These are phyloP conservation scores for Byasa hedistus DNA, from an alignment of 2,888 invertebrate genomes.

Conservation along the genomic window DNA sequence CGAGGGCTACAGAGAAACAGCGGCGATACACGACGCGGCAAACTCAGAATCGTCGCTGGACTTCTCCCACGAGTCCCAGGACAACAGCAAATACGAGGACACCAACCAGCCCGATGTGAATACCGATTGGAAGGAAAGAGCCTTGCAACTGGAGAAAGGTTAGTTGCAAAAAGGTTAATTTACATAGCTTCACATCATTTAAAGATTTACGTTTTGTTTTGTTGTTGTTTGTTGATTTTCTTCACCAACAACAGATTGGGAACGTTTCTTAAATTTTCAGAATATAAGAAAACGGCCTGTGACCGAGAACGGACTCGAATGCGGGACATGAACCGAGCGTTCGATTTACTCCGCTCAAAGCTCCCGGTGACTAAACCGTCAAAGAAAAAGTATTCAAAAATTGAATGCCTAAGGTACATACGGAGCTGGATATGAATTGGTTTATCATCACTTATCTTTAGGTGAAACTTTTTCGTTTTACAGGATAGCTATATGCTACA, in stretches of 20 bases:
- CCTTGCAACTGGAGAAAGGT: constrained; percentile 82
- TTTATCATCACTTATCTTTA: constrained; percentile 25
- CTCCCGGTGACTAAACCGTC: constrained; percentile 88
- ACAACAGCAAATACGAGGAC: constrained; percentile 53
- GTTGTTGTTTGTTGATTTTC: too few species aligned
- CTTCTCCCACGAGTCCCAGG: constrained; percentile 66
- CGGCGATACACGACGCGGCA: constrained; percentile 50
- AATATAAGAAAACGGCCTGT: constrained; percentile 91
- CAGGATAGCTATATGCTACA: constrained; percentile 88
- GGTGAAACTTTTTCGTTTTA: constrained; percentile 3
- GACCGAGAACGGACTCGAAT: constrained; percentile 90
- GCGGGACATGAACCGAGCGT: constrained; percentile 92
- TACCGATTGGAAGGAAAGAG: constrained; percentile 79
- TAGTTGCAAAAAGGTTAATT: not conserved
- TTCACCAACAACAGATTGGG: too few species aligned
- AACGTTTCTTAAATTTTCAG: constrained; percentile 63
- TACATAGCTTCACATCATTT: not conserved
- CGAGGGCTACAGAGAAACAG: constrained; percentile 61
- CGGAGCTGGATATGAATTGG: too few species aligned
- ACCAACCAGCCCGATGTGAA: constrained; percentile 50
- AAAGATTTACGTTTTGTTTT: too few species aligned
- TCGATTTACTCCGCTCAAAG: constrained; percentile 86
- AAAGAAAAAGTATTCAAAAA: constrained; percentile 92
- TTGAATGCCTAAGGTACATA: constrained; percentile 90
- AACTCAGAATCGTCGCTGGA: constrained; percentile 69